Base-by-base conservation (phyloP, 2,797 vertebrate species). In the Cynopterus sphinx region DNA sequence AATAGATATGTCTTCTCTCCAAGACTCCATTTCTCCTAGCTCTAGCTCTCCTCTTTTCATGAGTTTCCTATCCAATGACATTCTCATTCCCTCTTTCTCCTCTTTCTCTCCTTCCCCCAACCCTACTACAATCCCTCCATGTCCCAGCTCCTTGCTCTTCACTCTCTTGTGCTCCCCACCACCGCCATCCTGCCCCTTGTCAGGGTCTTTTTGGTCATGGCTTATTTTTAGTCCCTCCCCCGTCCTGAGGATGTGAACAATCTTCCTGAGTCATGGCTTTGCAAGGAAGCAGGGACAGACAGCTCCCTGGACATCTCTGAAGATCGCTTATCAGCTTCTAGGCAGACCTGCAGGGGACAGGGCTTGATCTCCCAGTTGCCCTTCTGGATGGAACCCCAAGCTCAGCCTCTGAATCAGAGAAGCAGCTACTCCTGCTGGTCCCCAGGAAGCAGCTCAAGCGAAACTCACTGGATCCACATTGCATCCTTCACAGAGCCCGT, bases 201-300 rank as follows among this genome's bases (percentile, higher is more conserved):
- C 0, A 10, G 70, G 65, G 53, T 73, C 91, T 95, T 46, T 96
- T 96, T 84, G 83, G 95, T 78, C 77, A 31, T 33, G 91, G 88
- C 97, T 93, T 98, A 98, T 98, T 98, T 98, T 98, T 98, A 98
- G 98, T 97, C 93, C 92, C 92, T 93, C 87, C 96, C 96, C 96
- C 95, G 87, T 97, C 97, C 94, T 84, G 98, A 98, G 98, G 98
- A 98, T 98, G 97, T 97, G 97, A 98, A 96, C 96, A 93, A 82
- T 97, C 98, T 97, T 97, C 98, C 97, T 97, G 98, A 98, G 98
- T 98, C 98, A 98, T 96, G 98, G 97, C 96, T 98, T 98, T 98
- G 95, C 89, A 97, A 98, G 98, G 98, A 99, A 98, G 95, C 96
- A 95, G 97, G 94, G 97, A 71, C 95, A 94, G 96, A 96, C 95